Evolutionary conservation across 2,797 vertebrate genomes (phyloP).

Genomic region (Cuniculus paca): DNA sequence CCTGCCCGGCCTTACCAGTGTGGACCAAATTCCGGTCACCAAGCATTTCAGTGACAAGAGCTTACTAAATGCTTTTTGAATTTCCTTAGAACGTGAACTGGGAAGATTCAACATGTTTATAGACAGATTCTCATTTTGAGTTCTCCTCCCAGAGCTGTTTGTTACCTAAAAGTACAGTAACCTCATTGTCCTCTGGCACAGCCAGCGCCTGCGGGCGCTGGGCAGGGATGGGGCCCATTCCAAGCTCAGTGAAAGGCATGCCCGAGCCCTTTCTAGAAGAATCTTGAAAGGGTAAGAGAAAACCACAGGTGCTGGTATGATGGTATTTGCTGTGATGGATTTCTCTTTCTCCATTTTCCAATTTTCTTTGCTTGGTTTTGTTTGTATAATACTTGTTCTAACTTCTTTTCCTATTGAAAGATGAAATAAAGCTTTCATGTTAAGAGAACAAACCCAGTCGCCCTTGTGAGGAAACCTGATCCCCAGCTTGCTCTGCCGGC

Average conservation of each 20-base stretch:
- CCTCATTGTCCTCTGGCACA: not conserved
- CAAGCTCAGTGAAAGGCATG: not conserved
- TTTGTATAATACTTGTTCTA: not conserved
- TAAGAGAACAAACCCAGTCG: not conserved
- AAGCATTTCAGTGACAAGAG: not conserved
- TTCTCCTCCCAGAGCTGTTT: not conserved
- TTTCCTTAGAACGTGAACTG: not conserved
- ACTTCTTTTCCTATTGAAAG: not conserved
- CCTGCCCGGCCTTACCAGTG: not conserved
- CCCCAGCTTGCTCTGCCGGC: not conserved
- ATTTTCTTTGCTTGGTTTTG: not conserved
- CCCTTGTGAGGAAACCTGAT: not conserved
- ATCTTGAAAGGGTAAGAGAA: not conserved
- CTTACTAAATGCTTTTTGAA: not conserved
- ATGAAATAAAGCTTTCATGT: not conserved
- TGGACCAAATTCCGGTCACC: too few relatives aligned
- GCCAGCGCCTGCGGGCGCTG: not conserved
- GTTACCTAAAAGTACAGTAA: not conserved
- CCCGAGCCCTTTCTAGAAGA: not conserved
- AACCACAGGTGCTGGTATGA: accelerated
- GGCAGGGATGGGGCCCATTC: not conserved
- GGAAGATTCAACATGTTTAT: not conserved
- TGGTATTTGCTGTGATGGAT: accelerated
- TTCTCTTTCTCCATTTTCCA: not conserved
- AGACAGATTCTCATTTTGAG: not conserved